Base-by-base conservation (phyloP, 2,797 vertebrate species). In the Sparus aurata region DNA sequence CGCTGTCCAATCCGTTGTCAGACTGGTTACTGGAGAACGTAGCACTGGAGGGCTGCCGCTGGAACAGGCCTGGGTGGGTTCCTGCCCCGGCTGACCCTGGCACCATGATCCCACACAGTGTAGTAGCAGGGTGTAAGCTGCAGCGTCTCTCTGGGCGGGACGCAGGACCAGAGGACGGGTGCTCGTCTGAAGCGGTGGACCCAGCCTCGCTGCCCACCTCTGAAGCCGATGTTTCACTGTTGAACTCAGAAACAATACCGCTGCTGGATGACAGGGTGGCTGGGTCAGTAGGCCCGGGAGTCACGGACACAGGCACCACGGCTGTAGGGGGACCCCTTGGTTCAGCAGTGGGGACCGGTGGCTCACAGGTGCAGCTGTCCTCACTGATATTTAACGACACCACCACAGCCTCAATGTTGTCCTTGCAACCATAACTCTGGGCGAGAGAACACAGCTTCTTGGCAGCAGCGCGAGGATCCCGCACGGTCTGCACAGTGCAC, bases 121-220 rank as follows among this genome's bases (percentile, higher is more conserved):
- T 90, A 23, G 95, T 92, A 15, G 92, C 78, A 1, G 98, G 98
- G 75, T 99, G 98, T 2, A 99, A 91, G 83, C 97, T 99, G 71
- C 98, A 99, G 45, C 96, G 96, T 54, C 97, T 94, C 74, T 99
- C 98, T 0, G 96, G 96, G 30, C 97, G 95, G 0, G 93, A 84
- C 0, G 93, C 96, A 1, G 93, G 87, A 38, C 94, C 91, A 5
- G 89, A 89, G 7, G 95, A 90, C 0, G 82, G 95, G 73, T 98
- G 97, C 58, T 99, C 98, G 13, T 99, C 98, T 0, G 98, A 99
- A 5, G 97, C 97, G 0, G 97, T 98, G 77, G 98, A 99, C 3
- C 98, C 98, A 1, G 97, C 98, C 82, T 99, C 98, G 16, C 98
- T 99, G 92, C 97, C 98, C 22, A 98, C 96, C 91, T 99, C 98